phyloP scores from a whole-genome alignment of 2,797 vertebrate genomes.

The Poecilia gillii region DNA sequence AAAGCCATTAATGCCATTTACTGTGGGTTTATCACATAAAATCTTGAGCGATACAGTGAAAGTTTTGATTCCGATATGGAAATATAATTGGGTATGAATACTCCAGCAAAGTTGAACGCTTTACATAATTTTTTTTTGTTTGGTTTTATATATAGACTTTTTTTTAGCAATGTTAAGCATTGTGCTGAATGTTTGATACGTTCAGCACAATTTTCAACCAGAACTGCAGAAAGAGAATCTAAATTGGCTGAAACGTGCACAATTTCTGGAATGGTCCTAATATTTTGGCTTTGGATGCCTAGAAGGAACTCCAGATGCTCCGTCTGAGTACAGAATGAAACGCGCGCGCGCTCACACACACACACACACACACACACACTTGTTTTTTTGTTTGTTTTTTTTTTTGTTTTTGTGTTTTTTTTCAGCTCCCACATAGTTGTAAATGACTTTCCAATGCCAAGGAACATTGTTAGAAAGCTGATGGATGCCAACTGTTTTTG shows the following conservation, averaged over 20 bases:
- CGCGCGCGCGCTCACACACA: constrained; percentile 31
- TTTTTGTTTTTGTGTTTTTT: background rate
- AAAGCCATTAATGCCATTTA: background rate
- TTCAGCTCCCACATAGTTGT: constrained; percentile 66
- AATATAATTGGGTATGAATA: background rate
- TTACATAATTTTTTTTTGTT: no score
- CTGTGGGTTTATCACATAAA: background rate
- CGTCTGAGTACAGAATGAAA: constrained; percentile 66
- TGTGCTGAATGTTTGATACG: background rate
- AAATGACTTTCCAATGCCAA: constrained; percentile 77
- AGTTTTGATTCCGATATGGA: background rate
- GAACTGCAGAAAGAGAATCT: constrained; percentile 3
- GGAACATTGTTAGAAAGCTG: constrained; percentile 73
- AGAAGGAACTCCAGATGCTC: constrained; percentile 76
- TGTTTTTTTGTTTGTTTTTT: constrained; percentile 36
- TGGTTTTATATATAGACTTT: no score
- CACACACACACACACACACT: constrained; percentile 25
- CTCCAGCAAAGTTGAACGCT: background rate
- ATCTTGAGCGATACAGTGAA: background rate
- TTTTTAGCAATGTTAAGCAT: no score
- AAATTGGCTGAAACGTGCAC: constrained; percentile 43
- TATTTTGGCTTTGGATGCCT: constrained; percentile 72
- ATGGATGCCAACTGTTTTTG: constrained; percentile 74
- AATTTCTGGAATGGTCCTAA: constrained; percentile 53
- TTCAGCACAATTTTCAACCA: background rate